Evolutionary conservation across 1,140 invertebrate genomes (phyloP).

Genomic region (Pseudomyrmex pallidus): DNA sequence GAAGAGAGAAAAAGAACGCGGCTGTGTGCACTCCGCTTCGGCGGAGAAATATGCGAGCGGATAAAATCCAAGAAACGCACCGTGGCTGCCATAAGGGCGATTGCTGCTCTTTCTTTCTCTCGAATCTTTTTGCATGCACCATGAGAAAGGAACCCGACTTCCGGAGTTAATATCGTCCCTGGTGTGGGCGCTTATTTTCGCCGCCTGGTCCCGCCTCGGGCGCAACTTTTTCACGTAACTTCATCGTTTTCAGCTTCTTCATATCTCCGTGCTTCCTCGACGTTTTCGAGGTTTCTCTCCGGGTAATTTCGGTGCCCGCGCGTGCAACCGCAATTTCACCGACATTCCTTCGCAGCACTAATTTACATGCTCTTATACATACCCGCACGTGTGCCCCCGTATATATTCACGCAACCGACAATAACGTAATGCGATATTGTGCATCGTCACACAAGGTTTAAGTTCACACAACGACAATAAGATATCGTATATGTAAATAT

Average conservation of each 20-base stretch:
- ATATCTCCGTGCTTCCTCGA: not conserved
- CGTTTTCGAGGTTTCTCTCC: not conserved
- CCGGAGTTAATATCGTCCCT: slow-evolving; percentile 47
- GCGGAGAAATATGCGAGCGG: slow-evolving; percentile 36
- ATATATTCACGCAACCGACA: not conserved
- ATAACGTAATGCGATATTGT: not conserved
- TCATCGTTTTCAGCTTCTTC: slow-evolving; percentile 39
- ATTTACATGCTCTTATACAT: not conserved
- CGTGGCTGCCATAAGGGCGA: slow-evolving; percentile 29
- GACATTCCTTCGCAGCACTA: slow-evolving; percentile 13
- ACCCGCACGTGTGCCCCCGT: not conserved
- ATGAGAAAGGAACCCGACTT: slow-evolving; percentile 1
- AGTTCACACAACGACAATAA: not conserved
- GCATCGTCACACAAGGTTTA: not conserved
- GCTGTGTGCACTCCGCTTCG: not conserved
- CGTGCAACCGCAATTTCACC: slow-evolving; percentile 7
- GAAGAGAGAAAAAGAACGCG: not conserved
- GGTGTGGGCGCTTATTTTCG: slow-evolving; percentile 22
- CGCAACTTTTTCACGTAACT: slow-evolving; percentile 26
- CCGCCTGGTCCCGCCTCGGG: not conserved
- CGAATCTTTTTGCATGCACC: slow-evolving; percentile 33
- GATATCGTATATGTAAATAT: no score
- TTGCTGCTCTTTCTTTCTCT: slow-evolving; percentile 30
- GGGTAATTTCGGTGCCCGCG: slow-evolving; percentile 1
- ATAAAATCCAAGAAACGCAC: slow-evolving; percentile 50